Conservation (phyloP, 2,797 vertebrate species). For the Onychomys leucogaster region DNA sequence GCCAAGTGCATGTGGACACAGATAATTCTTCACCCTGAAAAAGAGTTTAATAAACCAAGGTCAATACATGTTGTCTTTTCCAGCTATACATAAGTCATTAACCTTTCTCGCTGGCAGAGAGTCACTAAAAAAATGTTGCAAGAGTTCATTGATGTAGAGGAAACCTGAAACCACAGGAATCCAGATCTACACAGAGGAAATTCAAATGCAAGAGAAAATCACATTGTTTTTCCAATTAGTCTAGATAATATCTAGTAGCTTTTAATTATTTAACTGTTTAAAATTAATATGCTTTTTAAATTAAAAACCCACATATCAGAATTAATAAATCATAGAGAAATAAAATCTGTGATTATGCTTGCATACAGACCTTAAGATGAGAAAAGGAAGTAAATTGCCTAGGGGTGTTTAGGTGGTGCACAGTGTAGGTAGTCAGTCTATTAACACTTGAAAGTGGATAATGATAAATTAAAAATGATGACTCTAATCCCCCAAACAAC, state of each 20-base stretch:
- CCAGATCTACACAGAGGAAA: background rate
- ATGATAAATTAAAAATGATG: background rate
- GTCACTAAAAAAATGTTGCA: background rate
- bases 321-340: background rate
- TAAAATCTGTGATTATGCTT: background rate
- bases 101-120: background rate
- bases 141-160: background rate
- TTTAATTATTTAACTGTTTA: conserved; percentile 28
- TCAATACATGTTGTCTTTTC: background rate
- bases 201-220: background rate
- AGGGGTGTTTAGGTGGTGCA: background rate
- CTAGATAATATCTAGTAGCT: background rate
- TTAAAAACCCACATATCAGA: background rate
- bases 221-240: background rate
- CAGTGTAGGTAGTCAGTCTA: background rate
- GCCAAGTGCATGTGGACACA: too few species aligned
- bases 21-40: background rate
- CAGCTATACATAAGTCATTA: background rate
- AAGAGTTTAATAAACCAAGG: background rate
- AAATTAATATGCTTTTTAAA: background rate
- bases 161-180: background rate
- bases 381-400: background rate
- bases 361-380: background rate
- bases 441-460: background rate
- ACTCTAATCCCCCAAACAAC: background rate